Evolutionary conservation across 1,140 invertebrate species (phyloP), one percentile per base, ranked within the genome.

Genomic region (Trypoxylus dichotomus): DNA sequence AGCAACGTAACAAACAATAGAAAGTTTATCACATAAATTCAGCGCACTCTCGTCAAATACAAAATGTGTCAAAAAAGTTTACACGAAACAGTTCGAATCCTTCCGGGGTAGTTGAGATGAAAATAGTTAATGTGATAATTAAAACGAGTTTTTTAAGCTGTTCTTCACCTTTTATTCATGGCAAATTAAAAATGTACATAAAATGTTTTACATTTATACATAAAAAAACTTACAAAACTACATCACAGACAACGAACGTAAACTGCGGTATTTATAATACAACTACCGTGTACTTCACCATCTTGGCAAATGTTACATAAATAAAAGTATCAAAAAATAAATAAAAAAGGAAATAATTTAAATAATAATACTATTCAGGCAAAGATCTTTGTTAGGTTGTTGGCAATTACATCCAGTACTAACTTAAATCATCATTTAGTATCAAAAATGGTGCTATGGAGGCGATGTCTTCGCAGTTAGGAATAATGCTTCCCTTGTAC

Each of bases 381-480:
- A 54, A 54, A 54, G 47, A 54, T 54, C 47, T 54, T 54, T 19
- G 19, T 19, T 19, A 15, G n/a, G 47, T 19, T 19, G 47, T 54
- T 5, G 47, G 15, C 47, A 19, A 15, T 19, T 54, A 54, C 32
- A 54, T 19, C n/a, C 21, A 27, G 24, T 15, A 24, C 11, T 27
- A 68, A 68, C 60, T 68, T 24, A 63, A 24, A 25, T 27, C 24
- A 68, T 68, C 60, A 15, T 68, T 68, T 2, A 68, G 13, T 27
- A 68, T 93, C 8, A 96, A 88, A 87, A 94, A 96, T 6, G 91
- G 91, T n/a, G 92, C 91, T 82, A 96, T 94, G 1, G 93, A 94
- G 15, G 89, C 90, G 63, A 92, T 89, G 83, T 95, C 92, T 86
- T 94, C 93, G 84, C 94, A 96, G 82, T 96, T 95, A 0, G 94